Evolutionary conservation across 1,140 invertebrate genomes (phyloP).

Genomic region (Drosophila ananassae): DNA sequence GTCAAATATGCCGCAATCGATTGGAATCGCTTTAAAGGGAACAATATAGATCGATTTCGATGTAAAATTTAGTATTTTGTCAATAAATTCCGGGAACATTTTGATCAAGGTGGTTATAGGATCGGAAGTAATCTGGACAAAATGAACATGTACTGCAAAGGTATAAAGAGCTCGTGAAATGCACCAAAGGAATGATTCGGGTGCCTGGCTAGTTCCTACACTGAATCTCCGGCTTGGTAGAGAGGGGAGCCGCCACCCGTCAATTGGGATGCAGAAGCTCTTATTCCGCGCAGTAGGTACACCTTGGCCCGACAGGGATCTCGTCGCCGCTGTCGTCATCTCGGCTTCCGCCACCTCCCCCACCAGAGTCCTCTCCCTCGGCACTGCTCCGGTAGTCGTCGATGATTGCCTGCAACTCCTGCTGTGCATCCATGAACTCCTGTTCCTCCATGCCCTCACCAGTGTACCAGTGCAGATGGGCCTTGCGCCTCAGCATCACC

Average conservation of each 20-base stretch:
- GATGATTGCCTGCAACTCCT: slow-evolving; percentile 74
- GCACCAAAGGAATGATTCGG: neutral
- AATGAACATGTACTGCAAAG: too few species aligned
- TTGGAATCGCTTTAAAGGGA: too few species aligned
- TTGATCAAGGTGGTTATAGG: too few species aligned
- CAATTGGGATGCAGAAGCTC: neutral
- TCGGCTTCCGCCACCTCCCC: neutral
- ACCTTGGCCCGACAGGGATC: slow-evolving; percentile 3
- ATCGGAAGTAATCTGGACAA: too few species aligned
- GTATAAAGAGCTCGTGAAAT: too few species aligned
- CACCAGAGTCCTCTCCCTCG: slow-evolving; percentile 14
- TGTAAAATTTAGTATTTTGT: too few species aligned
- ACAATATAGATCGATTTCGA: too few species aligned
- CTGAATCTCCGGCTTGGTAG: too few species aligned
- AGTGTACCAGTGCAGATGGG: slow-evolving; percentile 91
- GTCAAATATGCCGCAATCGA: too few species aligned
- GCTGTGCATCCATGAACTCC: slow-evolving; percentile 90
- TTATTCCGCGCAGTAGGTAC: slow-evolving; percentile 34
- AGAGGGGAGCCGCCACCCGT: too few species aligned
- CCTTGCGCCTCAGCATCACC: slow-evolving; percentile 92
- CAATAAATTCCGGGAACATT: too few species aligned
- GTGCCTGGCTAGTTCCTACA: neutral
- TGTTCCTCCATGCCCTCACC: slow-evolving; percentile 93
- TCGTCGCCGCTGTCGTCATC: slow-evolving; percentile 23
- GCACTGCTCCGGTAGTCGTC: slow-evolving; percentile 67